Conservation (phyloP, 2,888 invertebrate genomes). For the Mylabris sibirica region DNA sequence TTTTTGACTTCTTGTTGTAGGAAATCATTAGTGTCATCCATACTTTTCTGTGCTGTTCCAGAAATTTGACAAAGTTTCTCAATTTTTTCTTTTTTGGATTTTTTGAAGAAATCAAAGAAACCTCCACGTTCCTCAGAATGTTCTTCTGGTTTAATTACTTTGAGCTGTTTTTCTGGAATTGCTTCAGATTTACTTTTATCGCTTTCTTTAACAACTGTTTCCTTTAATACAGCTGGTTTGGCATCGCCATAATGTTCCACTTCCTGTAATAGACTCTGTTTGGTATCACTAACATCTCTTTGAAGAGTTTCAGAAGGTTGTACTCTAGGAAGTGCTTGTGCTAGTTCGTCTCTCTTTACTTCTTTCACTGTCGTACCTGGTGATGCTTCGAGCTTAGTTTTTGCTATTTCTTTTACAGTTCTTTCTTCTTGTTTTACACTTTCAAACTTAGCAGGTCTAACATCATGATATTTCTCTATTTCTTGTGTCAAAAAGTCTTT, state of each 20-base stretch:
- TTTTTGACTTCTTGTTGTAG: conserved; percentile 48
- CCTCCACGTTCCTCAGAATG: conserved; percentile 12
- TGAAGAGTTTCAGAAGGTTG: conserved; percentile 18
- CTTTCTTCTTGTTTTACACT: background rate
- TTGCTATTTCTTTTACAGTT: background rate
- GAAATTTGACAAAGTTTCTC: conserved; percentile 27
- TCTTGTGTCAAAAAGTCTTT: conserved; percentile 42
- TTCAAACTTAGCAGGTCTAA: conserved; percentile 26
- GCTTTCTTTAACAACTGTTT: conserved; percentile 14
- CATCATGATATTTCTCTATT: conserved; percentile 42
- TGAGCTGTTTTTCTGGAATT: background rate
- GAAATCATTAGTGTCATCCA: conserved; percentile 48
- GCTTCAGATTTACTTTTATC: conserved; percentile 31
- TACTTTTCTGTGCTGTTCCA: conserved; percentile 32
- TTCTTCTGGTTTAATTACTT: background rate
- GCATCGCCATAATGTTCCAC: conserved; percentile 39
- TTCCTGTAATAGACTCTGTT: conserved; percentile 39
- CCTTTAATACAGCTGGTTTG: conserved; percentile 26
- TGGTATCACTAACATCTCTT: conserved; percentile 35
- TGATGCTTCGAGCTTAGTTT: background rate
- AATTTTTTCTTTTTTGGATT: conserved; percentile 23
- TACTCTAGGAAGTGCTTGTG: conserved; percentile 9
- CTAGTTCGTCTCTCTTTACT: conserved; percentile 37
- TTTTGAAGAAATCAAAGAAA: conserved; percentile 22
- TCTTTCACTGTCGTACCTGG: conserved; percentile 39